Percentiles rank a stretch among this genome's conserved stretches.
These are phyloP conservation scores for Neuroterus valhalla DNA, from an alignment of 1,140 invertebrate species.

Conservation along the genomic window DNA sequence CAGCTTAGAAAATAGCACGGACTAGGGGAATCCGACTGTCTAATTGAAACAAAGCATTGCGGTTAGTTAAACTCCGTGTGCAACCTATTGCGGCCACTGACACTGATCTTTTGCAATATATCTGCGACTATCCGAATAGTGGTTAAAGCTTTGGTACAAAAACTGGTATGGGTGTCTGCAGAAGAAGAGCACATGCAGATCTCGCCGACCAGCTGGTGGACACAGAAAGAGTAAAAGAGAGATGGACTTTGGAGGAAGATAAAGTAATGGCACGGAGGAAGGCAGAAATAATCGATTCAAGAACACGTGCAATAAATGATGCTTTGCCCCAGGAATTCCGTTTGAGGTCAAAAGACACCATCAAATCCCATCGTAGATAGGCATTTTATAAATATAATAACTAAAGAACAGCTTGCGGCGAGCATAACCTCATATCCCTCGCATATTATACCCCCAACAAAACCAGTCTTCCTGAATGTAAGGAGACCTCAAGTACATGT, in stretches of 20 bases:
- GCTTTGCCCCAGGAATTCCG: background rate
- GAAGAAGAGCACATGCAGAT: background rate
- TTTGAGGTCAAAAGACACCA: background rate
- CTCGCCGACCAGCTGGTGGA: background rate
- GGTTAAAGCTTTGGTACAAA: background rate
- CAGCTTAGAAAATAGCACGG: too few species aligned
- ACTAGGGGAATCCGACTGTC: constrained; percentile 2
- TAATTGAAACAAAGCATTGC: constrained; percentile 85
- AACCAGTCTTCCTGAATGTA: too few species aligned
- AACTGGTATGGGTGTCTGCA: background rate
- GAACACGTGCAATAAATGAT: background rate
- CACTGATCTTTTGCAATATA: background rate
- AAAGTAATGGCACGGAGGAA: background rate
- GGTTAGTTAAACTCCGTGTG: too few species aligned
- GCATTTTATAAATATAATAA: background rate
- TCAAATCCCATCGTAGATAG: background rate
- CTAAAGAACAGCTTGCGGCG: too few species aligned
- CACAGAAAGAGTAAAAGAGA: background rate
- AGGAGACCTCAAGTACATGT: too few species aligned
- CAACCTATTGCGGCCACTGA: background rate
- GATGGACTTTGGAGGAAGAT: background rate
- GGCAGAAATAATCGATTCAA: too few species aligned
- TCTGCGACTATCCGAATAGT: background rate
- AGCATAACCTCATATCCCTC: too few species aligned
- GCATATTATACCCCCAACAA: too few species aligned